Evolutionary conservation across 2,888 invertebrate genomes (phyloP), one percentile per base, ranked within the genome.

Genomic region (Hydrotaea diabolus): DNA sequence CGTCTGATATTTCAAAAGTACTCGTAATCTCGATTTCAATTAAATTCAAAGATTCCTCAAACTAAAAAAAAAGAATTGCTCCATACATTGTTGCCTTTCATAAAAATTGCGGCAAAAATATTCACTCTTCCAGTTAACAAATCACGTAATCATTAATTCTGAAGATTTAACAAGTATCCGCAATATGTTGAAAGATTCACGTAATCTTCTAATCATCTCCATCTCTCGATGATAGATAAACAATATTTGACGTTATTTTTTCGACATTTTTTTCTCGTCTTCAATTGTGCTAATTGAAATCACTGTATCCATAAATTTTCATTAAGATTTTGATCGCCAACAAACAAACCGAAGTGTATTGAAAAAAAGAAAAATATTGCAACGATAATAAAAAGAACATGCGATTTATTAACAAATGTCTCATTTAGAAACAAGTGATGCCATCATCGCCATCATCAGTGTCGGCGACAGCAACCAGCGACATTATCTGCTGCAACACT

Each of bases 401-500:
- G 43, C 43, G 23, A 69, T 80, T 82, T 82, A 80, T 85, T 80
- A 82, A 74, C 85, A 77, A 80, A 85, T 85, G 82, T 69, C 62
- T 77, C 74, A 85, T 82, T 82, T 76, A 82, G 59, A 77, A 53
- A 77, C 82, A 85, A 80, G 77, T 80, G 82, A 80, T 85, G 85
- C 82, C 82, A 85, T 79, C 79, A 73, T 19, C n/a, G 11, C 57
- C 57, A 2, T n/a, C n/a, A n/a, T n/a, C 77, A 49, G 2, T 55
- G 57, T n/a, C 79, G 3, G 15, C 39, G 73, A 15, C 26, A 36
- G n/a, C 62, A 72, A 15, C n/a, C 59, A 62, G 23, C 23, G 11
- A 19, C 46, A 64, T 17, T 21, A 57, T 9, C 21, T 4, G 17
- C n/a, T 49, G 15, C 49, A 53, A 11, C 11, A 11, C 55, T 21